Base-by-base conservation (phyloP, 1,140 invertebrate genomes). In the Drosophila chauvacae region DNA sequence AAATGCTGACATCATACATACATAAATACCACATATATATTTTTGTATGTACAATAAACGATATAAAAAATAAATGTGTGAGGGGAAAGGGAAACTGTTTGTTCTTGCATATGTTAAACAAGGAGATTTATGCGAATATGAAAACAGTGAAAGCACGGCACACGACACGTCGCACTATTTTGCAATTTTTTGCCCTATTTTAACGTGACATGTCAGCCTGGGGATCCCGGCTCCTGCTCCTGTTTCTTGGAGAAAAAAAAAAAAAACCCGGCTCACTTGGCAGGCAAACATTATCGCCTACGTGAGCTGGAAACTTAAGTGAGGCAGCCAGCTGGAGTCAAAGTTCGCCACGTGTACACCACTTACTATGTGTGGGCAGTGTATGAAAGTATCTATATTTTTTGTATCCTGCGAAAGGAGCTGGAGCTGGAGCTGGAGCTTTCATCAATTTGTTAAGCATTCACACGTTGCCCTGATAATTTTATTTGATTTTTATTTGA, bases 401-500 rank as follows among this genome's bases (percentile, higher is more conserved):
- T 76, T 41, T 44, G 14, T 37, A 28, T 65, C 20, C 48, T 56
- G 20, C 51, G 18, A 47, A 18, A 18, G 39, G 69, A 45, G 60
- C 68, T 28, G 41, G 18, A 13, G 76, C 68, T 28, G 41, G 18
- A 13, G 76, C 80, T 77, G 41, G 18, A 13, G 80, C 80, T 77
- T 80, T 85, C 79, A 75, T 90, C 86, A 87, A 91, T 91, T 91
- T 91, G 83, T 88, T 80, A 86, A 91, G 84, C 86, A 86, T 91
- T 91, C 90, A 87, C 86, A 90, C 78, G 90, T 85, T 90, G 84
- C 81, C 71, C 84, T 80, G 81, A 85, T 90, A 79, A 91, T 91
- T 91, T 91, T 85, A 90, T 90, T 91, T 91, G 83, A 87, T 84
- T 91, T 90, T 87, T 90, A 91, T 91, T 81, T 80, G 80, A 83